Base-by-base conservation (phyloP, 2,797 vertebrate genomes). In the Melopsittacus undulatus region DNA sequence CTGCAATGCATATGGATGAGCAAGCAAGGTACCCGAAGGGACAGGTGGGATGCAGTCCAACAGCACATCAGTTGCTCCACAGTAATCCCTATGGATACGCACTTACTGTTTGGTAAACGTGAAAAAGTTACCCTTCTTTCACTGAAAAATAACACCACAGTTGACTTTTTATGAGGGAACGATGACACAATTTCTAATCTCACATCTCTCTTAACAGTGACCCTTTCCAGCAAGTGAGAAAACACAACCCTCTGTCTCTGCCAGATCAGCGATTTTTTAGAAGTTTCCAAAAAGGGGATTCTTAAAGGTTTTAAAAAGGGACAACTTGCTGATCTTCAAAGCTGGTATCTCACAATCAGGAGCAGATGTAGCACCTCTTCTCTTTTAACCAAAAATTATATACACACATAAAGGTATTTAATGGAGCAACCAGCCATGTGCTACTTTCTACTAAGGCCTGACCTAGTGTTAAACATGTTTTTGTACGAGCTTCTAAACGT, bases 1-100 rank as follows among this genome's bases (percentile, higher is more conserved):
- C 0, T 8, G 30, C 62, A 86, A 64, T 2, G 14, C 22, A n/a
- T 1, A 49, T 1, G n/a, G 36, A 51, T 1, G 1, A 21, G 21
- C 10, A 62, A 63, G 32, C 19, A 85, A 57, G 4, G 27, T 10
- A 79, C 23, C 46, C 27, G 32, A 54, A 19, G 6, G 2, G 16
- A 45, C 29, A 61, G 40, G 20, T 30, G 54, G 26, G 49, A 42
- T 2, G 5, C 6, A 46, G 87, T 32, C 38, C 0, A 0, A 62
- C 22, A 46, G 63, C 43, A 51, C 13, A 45, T n/a, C 30, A 36
- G 14, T 6, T 69, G 54, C 34, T 43, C 24, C 40, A 13, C 63
- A 43, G 22, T 4, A 62, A 89, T n/a, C 26, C 24, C 83, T 24
- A 22, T 0, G 24, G 56, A 59, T 49, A 59, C 81, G 9, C 7